Evolutionary conservation across 2,888 invertebrate genomes (phyloP), one percentile per base, ranked within the genome.

Genomic region (Acanthoscelides obtectus): DNA sequence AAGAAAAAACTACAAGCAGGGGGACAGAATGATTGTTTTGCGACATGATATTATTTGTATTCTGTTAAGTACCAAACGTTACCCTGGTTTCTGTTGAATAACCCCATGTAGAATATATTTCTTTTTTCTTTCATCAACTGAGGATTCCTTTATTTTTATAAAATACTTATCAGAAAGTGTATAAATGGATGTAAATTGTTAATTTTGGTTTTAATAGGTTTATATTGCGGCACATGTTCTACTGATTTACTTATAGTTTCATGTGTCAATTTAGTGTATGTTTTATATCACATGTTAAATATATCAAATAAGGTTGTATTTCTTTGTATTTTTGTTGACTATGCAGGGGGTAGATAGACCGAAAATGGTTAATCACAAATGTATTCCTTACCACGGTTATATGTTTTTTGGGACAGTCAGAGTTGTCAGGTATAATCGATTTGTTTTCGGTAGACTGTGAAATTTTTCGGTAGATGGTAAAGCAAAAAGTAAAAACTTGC

Each of bases 141-240:
- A 12, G 71, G 69, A 79, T 83, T 84, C 86, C 12, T 66, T 66
- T n/a, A n/a, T 22, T 66, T 66, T 66, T 12, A 45, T 45, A 45
- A 45, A 45, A 45, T 45, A 45, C 17, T 45, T 45, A 45, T 45
- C 45, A 45, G 45, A 45, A 45, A 45, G 5, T 45, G 45, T 45
- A 45, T 45, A 45, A 45, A 45, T 45, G 45, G 25, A 25, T 25
- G 25, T 25, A 25, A 25, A 25, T 25, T 25, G 25, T 45, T 45
- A 45, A 45, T 45, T 45, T 45, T 45, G 45, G 45, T 45, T 45
- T 6, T 45, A 45, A 3, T 45, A 45, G 45, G 45, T 45, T 12
- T 4, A 12, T 45, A 17, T 6, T 45, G 45, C 45, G 45, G 45
- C 45, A 45, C 1, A 45, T 1, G 17, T 12, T 45, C 3, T 45